These are phyloP conservation scores for Toxotes lorentzi DNA, from an alignment of 2,797 vertebrate genomes.

Conservation along the genomic window DNA sequence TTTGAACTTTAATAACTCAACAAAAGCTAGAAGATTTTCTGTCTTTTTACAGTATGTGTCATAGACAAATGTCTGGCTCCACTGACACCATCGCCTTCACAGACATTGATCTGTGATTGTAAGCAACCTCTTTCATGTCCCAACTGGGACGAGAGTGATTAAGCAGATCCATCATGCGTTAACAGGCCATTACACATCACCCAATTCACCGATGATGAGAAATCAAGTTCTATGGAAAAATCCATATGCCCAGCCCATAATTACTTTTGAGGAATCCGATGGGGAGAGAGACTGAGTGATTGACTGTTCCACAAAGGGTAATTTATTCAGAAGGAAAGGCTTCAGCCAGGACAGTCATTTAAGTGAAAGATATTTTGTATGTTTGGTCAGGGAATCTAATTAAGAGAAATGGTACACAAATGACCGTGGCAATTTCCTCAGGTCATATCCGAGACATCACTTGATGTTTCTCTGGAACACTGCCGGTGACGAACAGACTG, in stretches of 20 bases:
- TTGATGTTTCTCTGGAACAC: constrained; percentile 54
- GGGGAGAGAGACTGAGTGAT: constrained; percentile 63
- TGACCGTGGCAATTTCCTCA: constrained; percentile 45
- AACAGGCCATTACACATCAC: constrained; percentile 77
- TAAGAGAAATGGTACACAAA: constrained; percentile 46
- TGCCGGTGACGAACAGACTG: constrained; percentile 66
- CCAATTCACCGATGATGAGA: constrained; percentile 76
- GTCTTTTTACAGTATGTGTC: constrained; percentile 46
- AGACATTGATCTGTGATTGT: constrained; percentile 80
- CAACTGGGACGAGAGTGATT: constrained; percentile 68
- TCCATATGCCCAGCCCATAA: constrained; percentile 78
- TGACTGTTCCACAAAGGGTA: constrained; percentile 49
- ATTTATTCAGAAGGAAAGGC: constrained; percentile 59
- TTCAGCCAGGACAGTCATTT: constrained; percentile 35
- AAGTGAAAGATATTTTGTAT: constrained; percentile 44
- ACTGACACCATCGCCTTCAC: constrained; percentile 47
- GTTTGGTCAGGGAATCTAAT: constrained; percentile 57
- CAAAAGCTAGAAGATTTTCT: constrained; percentile 17
- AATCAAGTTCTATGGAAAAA: constrained; percentile 80
- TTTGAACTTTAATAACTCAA: constrained; percentile 46
- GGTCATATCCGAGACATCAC: constrained; percentile 49
- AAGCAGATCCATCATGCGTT: constrained; percentile 77
- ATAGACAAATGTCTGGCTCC: constrained; percentile 48
- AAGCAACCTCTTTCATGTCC: constrained; percentile 74
- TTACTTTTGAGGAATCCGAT: constrained; percentile 75